Evolutionary conservation across 2,888 invertebrate species (phyloP).

Genomic region (Chrysomela aeneicollis): DNA sequence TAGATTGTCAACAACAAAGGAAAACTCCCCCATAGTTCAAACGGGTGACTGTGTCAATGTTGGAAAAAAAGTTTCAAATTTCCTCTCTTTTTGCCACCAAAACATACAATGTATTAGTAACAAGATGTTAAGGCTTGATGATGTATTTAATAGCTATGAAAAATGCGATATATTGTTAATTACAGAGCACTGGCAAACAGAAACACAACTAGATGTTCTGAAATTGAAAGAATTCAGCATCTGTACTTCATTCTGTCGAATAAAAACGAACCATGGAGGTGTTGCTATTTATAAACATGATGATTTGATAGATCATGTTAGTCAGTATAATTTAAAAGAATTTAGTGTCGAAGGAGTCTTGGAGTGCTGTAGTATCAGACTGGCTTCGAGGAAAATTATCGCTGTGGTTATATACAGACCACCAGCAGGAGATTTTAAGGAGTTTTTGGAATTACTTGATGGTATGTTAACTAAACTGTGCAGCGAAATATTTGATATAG

Average conservation of each 20-base stretch:
- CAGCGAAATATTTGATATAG: too few relatives aligned
- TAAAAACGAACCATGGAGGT: conserved; percentile 7
- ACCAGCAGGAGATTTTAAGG: too few relatives aligned
- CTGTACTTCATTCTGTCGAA: conserved; percentile 15
- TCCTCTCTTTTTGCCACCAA: too few relatives aligned
- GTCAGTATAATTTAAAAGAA: too few relatives aligned
- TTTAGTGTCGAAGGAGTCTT: conserved; percentile 14
- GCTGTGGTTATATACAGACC: conserved; percentile 15
- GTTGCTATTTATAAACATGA: conserved; percentile 13
- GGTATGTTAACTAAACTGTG: too few relatives aligned
- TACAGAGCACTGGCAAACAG: too few relatives aligned
- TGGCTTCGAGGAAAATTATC: conserved; percentile 7
- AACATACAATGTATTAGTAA: too few relatives aligned
- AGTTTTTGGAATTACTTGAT: too few relatives aligned
- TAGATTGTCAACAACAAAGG: conserved; percentile 2
- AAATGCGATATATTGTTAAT: conserved; percentile 12
- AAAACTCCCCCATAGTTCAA: conserved; percentile 9
- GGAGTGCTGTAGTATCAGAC: conserved; percentile 7
- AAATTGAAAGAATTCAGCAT: conserved; percentile 11
- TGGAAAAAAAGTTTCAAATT: conserved; percentile 3
- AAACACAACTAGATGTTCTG: too few relatives aligned
- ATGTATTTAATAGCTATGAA: conserved; percentile 12
- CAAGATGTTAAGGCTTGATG: conserved; percentile 7
- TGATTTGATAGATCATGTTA: too few relatives aligned
- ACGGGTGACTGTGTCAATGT: neutral